These are phyloP conservation scores for Drosophila mimetica DNA, from an alignment of 2,888 invertebrate species.

Conservation along the genomic window DNA sequence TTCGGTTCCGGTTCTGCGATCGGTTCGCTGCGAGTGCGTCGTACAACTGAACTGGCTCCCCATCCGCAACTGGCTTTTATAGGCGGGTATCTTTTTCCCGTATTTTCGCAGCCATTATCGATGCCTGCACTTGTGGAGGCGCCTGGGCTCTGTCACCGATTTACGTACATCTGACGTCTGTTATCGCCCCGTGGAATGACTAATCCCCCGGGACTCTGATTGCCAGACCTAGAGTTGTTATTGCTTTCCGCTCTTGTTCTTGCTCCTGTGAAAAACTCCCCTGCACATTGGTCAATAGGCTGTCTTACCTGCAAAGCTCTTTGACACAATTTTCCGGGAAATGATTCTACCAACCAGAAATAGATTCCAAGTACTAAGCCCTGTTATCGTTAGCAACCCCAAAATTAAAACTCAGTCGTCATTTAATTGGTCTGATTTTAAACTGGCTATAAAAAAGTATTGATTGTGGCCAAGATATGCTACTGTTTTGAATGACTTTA, in stretches of 20 bases:
- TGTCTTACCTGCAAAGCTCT: constrained; percentile 7
- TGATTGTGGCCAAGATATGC: background rate
- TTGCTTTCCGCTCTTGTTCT: background rate
- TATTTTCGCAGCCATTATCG: constrained; percentile 29
- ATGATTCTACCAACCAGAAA: constrained; percentile 13
- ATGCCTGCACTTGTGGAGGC: constrained; percentile 9
- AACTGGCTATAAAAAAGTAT: background rate
- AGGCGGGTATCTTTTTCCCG: constrained; percentile 32
- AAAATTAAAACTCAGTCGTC: background rate
- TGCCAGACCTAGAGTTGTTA: background rate
- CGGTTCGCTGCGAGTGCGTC: constrained; percentile 56
- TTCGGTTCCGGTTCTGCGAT: constrained; percentile 29
- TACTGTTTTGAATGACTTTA: too few relatives aligned
- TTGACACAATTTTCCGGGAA: constrained; percentile 14
- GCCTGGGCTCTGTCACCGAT: constrained; percentile 24
- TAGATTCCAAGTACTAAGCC: constrained; percentile 1
- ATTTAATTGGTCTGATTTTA: background rate
- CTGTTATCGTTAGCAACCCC: background rate
- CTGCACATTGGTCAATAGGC: background rate
- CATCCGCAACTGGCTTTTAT: constrained; percentile 55
- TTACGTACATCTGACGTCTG: constrained; percentile 41
- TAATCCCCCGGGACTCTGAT: constrained; percentile 24
- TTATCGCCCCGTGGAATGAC: constrained; percentile 29
- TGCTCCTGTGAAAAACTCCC: constrained; percentile 11
- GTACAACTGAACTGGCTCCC: constrained; percentile 58